Conservation (phyloP, 2,888 invertebrate species). For the Philhelius pedissequus region DNA sequence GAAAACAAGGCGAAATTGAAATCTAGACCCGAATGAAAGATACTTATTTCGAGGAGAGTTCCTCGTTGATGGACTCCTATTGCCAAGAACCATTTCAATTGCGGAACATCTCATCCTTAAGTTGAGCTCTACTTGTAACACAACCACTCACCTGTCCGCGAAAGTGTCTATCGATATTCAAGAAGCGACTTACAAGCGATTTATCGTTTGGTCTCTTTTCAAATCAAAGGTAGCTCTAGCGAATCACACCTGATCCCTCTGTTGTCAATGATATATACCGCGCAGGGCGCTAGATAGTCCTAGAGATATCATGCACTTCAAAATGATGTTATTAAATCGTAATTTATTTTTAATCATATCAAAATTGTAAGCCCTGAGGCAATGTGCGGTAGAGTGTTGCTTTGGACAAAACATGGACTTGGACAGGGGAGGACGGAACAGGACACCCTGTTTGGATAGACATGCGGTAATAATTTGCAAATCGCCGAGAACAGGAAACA, state of each 20-base stretch:
- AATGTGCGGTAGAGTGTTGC: neutral
- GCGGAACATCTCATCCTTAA: neutral
- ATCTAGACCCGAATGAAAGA: conserved; percentile 18
- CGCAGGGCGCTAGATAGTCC: conserved; percentile 2
- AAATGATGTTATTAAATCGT: conserved; percentile 66
- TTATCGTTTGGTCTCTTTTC: conserved; percentile 28
- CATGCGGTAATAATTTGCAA: conserved; percentile 21
- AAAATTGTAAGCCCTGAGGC: conserved; percentile 37
- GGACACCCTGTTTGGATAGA: conserved; percentile 45
- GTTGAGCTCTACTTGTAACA: neutral
- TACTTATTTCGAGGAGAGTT: conserved; percentile 34
- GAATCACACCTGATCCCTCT: conserved; percentile 17
- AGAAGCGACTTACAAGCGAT: conserved; percentile 60
- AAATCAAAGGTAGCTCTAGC: conserved; percentile 9
- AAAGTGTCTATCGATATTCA: conserved; percentile 53
- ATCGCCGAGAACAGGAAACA: conserved; percentile 38
- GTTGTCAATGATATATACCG: neutral
- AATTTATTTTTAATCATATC: conserved; percentile 68
- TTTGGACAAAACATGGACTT: neutral
- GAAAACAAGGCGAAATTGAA: conserved; percentile 43
- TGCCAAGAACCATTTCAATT: conserved; percentile 14
- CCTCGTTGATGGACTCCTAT: conserved; percentile 30
- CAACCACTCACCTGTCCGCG: conserved; percentile 58
- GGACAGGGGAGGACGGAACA: too few species aligned
- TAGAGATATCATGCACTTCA: conserved; percentile 48